A percentile compares a stretch with the other conserved stretches of the same genome.
Evolutionary conservation across 2,888 invertebrate genomes (phyloP).

Genomic region (Zygothrica quintamaculata): DNA sequence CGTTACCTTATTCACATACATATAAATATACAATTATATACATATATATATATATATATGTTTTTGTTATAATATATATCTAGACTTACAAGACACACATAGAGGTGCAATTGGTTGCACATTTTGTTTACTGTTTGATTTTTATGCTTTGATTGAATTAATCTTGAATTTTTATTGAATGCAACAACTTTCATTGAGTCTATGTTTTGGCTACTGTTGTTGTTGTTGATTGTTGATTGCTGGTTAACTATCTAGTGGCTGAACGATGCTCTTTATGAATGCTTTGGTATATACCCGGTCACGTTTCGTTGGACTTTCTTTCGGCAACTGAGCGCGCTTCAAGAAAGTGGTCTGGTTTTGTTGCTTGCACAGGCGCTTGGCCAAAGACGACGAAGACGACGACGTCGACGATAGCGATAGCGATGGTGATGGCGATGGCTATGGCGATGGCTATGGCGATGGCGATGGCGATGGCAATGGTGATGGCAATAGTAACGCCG

Average conservation of each 20-base stretch:
- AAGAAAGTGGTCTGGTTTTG: constrained; percentile 84
- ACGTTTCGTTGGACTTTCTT: constrained; percentile 83
- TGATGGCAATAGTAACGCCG: background rate
- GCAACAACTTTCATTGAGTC: constrained; percentile 53
- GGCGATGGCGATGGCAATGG: constrained; percentile 40
- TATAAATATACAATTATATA: too few species aligned
- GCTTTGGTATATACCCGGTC: constrained; percentile 54
- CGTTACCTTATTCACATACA: too few species aligned
- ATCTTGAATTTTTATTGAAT: background rate
- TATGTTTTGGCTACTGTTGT: constrained; percentile 28
- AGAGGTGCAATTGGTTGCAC: constrained; percentile 55
- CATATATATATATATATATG: too few species aligned
- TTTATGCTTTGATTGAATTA: background rate
- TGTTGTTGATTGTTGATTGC: constrained; percentile 15
- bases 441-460: constrained; percentile 49
- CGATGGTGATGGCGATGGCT: constrained; percentile 19
- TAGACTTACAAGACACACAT: constrained; percentile 63
- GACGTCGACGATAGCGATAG: constrained; percentile 49
- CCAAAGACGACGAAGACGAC: constrained; percentile 8
- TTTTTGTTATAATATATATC: constrained; percentile 9
- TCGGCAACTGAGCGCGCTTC: constrained; percentile 82
- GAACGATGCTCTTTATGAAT: constrained; percentile 12
- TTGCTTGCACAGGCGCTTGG: constrained; percentile 41
- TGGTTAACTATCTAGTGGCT: constrained; percentile 21
- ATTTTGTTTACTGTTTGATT: constrained; percentile 34